Evolutionary conservation across 37 sponge, comb jelly and placozoan species (phyloP), one percentile per base, ranked within the genome.

Genomic region (Amphimedon queenslandica): DNA sequence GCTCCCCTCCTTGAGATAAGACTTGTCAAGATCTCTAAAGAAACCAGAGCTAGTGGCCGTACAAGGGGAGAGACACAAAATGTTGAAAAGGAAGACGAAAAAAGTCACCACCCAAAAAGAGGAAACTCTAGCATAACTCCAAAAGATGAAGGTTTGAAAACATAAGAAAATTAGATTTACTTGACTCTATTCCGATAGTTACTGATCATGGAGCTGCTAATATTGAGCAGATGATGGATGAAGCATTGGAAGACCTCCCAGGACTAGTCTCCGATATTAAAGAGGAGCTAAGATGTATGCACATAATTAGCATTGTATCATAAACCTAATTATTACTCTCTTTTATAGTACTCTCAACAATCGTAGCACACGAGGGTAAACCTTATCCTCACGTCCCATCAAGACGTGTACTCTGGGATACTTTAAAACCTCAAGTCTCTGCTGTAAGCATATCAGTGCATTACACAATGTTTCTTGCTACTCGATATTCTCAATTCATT

Each of bases 161-260:
- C 33, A 30, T n/a, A 25, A 29, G 31, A 24, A n/a, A 8, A 30
- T 25, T 63, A 63, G 20, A 63, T 11, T 55, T 53, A 31, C 28
- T 36, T 23, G 13, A 47, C 51, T 35, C 40, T 27, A 18, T 2
- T 4, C 42, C 25, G 58, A 6, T 64, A 89, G 90, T 89, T 43
- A 89, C 68, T 56, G 90, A 89, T 61, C 90, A 89, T 75, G 90
- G 90, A 16, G 47, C 83, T 47, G 80, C 90, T 30, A 58, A 69
- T 23, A 55, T 83, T 36, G 90, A 89, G 57, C 38, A 75, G 57
- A 51, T 76, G 30, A 71, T 89, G 84, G 90, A 89, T 32, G 90
- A 89, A 27, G 90, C 84, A 0, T 36, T 89, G 36, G 84, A 89
- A 53, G 90, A 89, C 32, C 69, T 89, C 5, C 90, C 84, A 25